phyloP scores from a whole-genome alignment of 2,113 vertebrate species.

The Brevimyrus niger region DNA sequence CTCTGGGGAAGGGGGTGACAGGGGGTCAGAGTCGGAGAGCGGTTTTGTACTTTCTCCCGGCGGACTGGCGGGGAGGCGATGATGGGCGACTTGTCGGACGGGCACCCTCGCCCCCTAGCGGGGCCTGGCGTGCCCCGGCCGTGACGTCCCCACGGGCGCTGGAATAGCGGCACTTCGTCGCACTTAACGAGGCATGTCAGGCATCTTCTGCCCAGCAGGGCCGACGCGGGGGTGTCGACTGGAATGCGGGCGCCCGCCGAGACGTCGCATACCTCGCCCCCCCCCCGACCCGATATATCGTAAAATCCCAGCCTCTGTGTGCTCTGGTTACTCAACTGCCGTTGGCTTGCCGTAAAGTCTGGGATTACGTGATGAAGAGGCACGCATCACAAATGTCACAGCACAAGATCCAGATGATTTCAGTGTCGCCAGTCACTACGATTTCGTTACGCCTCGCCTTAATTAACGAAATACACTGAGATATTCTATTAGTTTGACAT shows the following conservation, averaged over 20 bases:
- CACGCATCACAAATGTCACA: not conserved
- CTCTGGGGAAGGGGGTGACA: slow-evolving; percentile 14
- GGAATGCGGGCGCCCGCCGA: not conserved
- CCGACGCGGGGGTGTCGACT: not conserved
- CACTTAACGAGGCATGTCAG: not conserved
- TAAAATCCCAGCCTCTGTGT: not conserved
- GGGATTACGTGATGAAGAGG: not conserved
- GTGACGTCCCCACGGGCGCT: not conserved
- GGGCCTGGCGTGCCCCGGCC: not conserved
- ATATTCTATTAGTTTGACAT: not conserved
- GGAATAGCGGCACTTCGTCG: not conserved
- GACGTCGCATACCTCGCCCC: not conserved
- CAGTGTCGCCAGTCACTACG: not conserved
- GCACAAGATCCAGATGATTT: not conserved
- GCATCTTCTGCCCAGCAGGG: not conserved
- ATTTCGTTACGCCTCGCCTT: not conserved
- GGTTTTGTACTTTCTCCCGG: not conserved
- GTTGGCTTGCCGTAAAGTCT: not conserved
- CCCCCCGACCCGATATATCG: not conserved
- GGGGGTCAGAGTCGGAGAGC: not conserved
- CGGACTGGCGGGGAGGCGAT: not conserved
- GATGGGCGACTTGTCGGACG: not conserved
- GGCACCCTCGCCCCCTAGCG: not conserved
- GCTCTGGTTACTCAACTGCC: slow-evolving; percentile 27
- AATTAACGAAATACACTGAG: not conserved